A percentile compares a stretch with the other conserved stretches of the same genome.
These are phyloP conservation scores for Esox masquinongy DNA, from an alignment of 2,797 vertebrate species.

Conservation along the genomic window DNA sequence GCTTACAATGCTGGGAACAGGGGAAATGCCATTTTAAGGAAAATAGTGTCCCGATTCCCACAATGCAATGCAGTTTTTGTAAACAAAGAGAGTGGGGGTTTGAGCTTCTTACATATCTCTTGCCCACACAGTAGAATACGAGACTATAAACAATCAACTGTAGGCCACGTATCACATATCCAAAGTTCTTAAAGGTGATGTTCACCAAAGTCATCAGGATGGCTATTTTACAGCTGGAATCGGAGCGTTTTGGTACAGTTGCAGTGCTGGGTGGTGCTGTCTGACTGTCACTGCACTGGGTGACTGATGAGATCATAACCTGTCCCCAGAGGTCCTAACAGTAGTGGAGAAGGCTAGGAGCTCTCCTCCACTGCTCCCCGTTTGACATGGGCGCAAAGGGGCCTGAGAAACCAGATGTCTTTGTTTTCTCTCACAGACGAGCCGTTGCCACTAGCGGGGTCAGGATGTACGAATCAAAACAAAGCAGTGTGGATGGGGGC, in stretches of 20 bases:
- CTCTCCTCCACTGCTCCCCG: neutral
- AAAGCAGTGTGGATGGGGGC: conserved; percentile 1
- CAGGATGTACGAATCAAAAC: conserved; percentile 35
- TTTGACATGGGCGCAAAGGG: conserved; percentile 61
- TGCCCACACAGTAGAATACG: conserved; percentile 37
- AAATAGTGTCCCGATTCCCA: conserved; percentile 11
- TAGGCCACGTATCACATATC: conserved; percentile 20
- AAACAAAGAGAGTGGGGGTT: conserved; percentile 2
- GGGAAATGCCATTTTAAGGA: conserved; percentile 11
- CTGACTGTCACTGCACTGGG: neutral
- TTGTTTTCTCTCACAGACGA: conserved; percentile 77
- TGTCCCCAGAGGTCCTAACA: neutral
- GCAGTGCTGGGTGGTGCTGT: neutral
- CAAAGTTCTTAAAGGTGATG: conserved; percentile 17
- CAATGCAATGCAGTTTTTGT: conserved; percentile 29
- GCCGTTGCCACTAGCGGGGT: conserved; percentile 67
- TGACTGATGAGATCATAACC: neutral
- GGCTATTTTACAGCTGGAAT: conserved; percentile 27
- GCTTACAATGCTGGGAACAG: conserved; percentile 14
- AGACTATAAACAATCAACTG: conserved; percentile 26
- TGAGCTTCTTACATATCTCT: conserved; percentile 16
- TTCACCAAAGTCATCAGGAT: conserved; percentile 34
- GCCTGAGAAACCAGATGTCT: conserved; percentile 88
- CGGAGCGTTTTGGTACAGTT: neutral
- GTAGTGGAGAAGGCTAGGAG: neutral